A percentile compares a stretch with the other conserved stretches of the same genome.
These are phyloP conservation scores for Ganaspis brasiliensis DNA, from an alignment of 2,888 invertebrate genomes.

Conservation along the genomic window DNA sequence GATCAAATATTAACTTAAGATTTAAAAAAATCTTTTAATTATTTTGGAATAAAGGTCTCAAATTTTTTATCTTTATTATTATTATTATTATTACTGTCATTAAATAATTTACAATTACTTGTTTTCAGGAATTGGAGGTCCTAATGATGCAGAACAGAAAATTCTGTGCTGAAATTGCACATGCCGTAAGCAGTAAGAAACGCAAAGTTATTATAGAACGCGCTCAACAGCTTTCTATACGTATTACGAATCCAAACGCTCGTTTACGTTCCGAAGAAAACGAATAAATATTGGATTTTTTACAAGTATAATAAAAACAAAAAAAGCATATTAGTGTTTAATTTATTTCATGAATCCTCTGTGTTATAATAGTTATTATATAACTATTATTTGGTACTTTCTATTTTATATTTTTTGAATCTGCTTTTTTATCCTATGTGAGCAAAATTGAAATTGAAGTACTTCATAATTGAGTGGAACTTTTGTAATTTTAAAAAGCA, in stretches of 20 bases:
- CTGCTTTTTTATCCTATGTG: no score
- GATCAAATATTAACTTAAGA: no score
- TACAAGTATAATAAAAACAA: slow-evolving; percentile 54
- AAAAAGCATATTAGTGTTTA: slow-evolving; percentile 27
- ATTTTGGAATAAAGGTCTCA: no score
- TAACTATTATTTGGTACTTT: not conserved
- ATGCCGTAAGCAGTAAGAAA: slow-evolving; percentile 98
- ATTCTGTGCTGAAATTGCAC: slow-evolving; percentile 98
- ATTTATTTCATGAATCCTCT: not conserved
- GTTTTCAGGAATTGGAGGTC: slow-evolving; percentile 94
- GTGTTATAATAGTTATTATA: not conserved
- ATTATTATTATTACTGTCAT: not conserved
- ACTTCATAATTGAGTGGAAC: no score
- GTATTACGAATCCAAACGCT: slow-evolving; percentile 97
- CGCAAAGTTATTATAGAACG: slow-evolving; percentile 97
- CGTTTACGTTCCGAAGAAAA: slow-evolving; percentile 99
- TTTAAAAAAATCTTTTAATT: no score
- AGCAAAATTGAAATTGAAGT: no score
- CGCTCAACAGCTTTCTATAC: slow-evolving; percentile 96
- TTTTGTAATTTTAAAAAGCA: no score
- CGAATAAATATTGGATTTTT: slow-evolving; percentile 86
- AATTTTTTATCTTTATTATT: slow-evolving; percentile 25
- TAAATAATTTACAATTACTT: not conserved
- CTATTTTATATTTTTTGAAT: not conserved
- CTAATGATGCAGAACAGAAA: slow-evolving; percentile 99